These are phyloP conservation scores for Sinella curviseta DNA, from an alignment of 1,140 invertebrate species.

Conservation along the genomic window DNA sequence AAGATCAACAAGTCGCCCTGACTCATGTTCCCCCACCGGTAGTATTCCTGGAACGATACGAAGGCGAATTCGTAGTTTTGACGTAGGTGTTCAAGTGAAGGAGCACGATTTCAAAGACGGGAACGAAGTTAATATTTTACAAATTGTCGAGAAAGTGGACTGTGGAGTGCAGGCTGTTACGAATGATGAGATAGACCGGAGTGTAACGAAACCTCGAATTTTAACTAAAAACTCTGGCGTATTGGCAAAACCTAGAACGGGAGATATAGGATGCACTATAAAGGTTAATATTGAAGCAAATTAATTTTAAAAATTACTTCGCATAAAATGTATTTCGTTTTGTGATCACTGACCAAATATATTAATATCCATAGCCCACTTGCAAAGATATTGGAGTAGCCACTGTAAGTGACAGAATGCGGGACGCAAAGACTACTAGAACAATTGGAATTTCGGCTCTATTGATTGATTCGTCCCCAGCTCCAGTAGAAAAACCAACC, in stretches of 20 bases:
- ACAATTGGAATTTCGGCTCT: slow-evolving; percentile 51
- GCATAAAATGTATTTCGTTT: not conserved
- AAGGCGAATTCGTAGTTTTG: slow-evolving; percentile 43
- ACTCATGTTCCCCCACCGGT: slow-evolving; percentile 41
- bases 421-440: not conserved
- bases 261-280: slow-evolving; percentile 56
- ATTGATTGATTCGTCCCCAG: slow-evolving; percentile 45
- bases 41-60: slow-evolving; percentile 40
- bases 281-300: slow-evolving; percentile 9
- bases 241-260: slow-evolving; percentile 54
- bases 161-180: slow-evolving; percentile 52
- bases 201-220: not conserved
- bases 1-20: slow-evolving; percentile 26
- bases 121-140: slow-evolving; percentile 38
- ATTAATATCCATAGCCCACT: not conserved
- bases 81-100: slow-evolving; percentile 48
- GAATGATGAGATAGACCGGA: not conserved
- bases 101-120: slow-evolving; percentile 36
- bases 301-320: not conserved
- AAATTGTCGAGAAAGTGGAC: slow-evolving; percentile 53
- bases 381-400: slow-evolving; percentile 8
- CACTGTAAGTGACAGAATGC: not conserved
- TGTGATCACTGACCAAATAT: no score
- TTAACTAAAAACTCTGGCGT: slow-evolving; percentile 51
- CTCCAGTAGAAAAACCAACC: slow-evolving; percentile 54